phyloP scores from a whole-genome alignment of 2,113 vertebrate genomes.

The Martes martes region DNA sequence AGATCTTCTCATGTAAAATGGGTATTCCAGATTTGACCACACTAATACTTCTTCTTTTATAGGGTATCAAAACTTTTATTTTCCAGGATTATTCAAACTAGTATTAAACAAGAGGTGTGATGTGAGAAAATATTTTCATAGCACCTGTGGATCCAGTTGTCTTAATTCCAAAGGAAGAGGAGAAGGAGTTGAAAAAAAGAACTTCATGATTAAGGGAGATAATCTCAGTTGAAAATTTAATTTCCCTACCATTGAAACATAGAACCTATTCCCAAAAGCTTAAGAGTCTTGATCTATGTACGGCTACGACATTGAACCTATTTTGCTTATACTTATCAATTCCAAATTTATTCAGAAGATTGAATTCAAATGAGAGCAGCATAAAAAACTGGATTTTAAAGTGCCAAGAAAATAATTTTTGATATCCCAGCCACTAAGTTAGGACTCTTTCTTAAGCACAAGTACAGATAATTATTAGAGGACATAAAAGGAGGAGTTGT shows the following conservation, averaged over 20 bases:
- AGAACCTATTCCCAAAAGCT: background rate
- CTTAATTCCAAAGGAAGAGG: background rate
- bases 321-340: constrained; percentile 8
- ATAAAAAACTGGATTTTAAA: constrained; percentile 42
- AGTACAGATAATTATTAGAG: background rate
- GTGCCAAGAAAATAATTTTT: background rate
- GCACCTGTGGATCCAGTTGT: background rate
- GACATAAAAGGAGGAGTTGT: background rate
- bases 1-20: background rate
- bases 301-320: background rate
- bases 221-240: constrained; percentile 10
- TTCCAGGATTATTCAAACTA: background rate
- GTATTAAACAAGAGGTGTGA: background rate
- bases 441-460: constrained; percentile 8
- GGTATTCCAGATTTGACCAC: background rate
- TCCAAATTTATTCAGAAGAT: constrained; percentile 36
- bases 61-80: background rate
- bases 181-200: constrained; percentile 8
- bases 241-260: background rate
- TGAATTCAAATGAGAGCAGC: background rate
- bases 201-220: background rate
- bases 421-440: background rate
- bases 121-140: background rate
- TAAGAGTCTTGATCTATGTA: background rate
- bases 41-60: background rate